Base-by-base conservation (phyloP, 2,888 invertebrate genomes). In the Scaptomyza reducta region DNA sequence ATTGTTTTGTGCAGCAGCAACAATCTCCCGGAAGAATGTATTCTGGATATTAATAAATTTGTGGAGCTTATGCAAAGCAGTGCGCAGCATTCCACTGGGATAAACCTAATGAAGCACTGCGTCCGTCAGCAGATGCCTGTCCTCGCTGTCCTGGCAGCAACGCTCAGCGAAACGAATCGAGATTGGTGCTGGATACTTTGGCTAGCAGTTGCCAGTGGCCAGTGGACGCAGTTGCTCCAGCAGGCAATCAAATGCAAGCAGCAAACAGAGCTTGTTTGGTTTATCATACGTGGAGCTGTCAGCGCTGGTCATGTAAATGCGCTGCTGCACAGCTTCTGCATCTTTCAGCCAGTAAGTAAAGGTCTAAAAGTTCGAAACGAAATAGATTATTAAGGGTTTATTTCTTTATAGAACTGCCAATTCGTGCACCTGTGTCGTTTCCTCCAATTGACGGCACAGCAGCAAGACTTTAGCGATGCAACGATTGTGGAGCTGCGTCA, bases 311-410 rank as follows among this genome's bases (percentile, higher is more conserved):
- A 94, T 77, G 91, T 94, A 6, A 92, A 92, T 40, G 94, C 94
- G 0, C 88, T 96, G 25, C 92, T 93, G 49, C 94, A 94, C 79
- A 95, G 95, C 66, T 94, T 95, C 85, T 91, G 93, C 46, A 94
- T 96, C 77, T 96, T 96, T 90, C 93, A 95, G 90, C 94, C 95
- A 76, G 94, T 95, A 56, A 94, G 93, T 54, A 11, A 6, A 10
- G 3, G 4, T 16, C 2, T 7, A 6, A 11, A 25, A 16, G 6
- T 38, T 10, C 3, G 2, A 25, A 49, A 35, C 33, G 6, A 49
- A 33, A 35, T 4, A 11, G 10, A n/a, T 11, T 25, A 14, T 40
- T 14, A 11, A 25, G 6, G 7, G 9, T 35, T 10, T 10, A 6
- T 47, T 1, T 29, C 1, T 31, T 83, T 93, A 92, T 45, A 96